Percentiles rank a stretch among this genome's conserved stretches.
phyloP scores from a whole-genome alignment of 2,888 invertebrate genomes.

The Lepidocyrtinus sp. region DNA sequence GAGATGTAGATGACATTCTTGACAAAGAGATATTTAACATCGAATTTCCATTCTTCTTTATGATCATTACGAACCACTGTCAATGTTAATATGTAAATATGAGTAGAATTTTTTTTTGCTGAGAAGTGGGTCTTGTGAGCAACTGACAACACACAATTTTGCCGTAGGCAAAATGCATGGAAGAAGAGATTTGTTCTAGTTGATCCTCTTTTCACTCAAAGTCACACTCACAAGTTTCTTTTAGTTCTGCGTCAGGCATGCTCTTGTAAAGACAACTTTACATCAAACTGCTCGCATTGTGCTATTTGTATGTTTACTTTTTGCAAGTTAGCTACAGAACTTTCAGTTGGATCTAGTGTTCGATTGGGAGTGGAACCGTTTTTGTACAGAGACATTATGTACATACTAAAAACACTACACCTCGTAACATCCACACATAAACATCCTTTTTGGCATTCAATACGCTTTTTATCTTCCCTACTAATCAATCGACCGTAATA shows the following conservation, averaged over 20 bases:
- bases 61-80: neutral
- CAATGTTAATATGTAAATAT: constrained; percentile 14
- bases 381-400: no score
- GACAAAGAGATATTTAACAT: constrained; percentile 20
- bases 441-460: constrained; percentile 4
- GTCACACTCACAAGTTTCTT: neutral
- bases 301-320: no score
- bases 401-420: no score
- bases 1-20: constrained; percentile 7
- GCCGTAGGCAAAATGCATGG: neutral
- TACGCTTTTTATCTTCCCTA: neutral
- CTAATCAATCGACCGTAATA: constrained; percentile 23
- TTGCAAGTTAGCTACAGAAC: no score
- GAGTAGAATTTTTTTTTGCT: neutral
- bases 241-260: no score
- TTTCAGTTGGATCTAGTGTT: no score
- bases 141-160: constrained; percentile 11
- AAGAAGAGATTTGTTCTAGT: constrained; percentile 3
- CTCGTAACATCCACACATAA: neutral
- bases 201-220: constrained; percentile 1
- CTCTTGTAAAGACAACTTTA: no score
- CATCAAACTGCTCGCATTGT: no score
- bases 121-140: neutral
- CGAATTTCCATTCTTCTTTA: neutral
- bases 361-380: no score